Evolutionary conservation across 2,888 invertebrate genomes (phyloP).

Genomic region (Aleiodes alternator): DNA sequence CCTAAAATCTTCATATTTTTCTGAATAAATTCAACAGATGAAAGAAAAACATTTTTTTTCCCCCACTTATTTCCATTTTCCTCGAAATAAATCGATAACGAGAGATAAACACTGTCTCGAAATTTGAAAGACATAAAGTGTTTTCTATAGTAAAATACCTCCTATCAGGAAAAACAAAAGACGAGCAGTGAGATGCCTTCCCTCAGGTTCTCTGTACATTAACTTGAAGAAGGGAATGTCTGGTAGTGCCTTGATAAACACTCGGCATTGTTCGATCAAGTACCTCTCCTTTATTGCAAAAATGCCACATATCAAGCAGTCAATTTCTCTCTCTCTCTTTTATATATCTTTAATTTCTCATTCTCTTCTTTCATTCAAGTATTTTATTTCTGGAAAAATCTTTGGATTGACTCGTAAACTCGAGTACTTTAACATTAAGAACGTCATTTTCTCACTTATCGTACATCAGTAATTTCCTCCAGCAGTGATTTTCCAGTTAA

Average conservation of each 20-base stretch:
- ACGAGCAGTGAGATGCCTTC: neutral
- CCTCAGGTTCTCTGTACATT: too few relatives aligned
- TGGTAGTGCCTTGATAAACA: too few relatives aligned
- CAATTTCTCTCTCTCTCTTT: too few relatives aligned
- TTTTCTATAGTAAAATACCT: neutral
- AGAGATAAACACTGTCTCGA: constrained; percentile 21
- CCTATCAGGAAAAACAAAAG: neutral
- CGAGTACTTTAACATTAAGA: constrained; percentile 6
- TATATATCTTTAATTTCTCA: neutral
- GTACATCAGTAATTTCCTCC: constrained; percentile 20
- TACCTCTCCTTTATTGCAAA: too few relatives aligned
- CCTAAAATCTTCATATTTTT: too few relatives aligned
- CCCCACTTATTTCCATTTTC: neutral
- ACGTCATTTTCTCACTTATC: constrained; percentile 5
- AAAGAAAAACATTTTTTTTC: too few relatives aligned
- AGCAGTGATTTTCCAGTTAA: neutral
- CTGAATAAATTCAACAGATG: too few relatives aligned
- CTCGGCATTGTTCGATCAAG: too few relatives aligned
- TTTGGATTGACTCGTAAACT: constrained; percentile 1
- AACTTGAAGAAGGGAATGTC: too few relatives aligned
- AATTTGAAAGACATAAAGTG: constrained; percentile 19
- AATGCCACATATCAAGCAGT: too few relatives aligned
- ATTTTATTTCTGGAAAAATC: neutral
- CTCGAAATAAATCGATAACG: constrained; percentile 6
- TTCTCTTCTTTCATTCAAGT: neutral